Evolutionary conservation across 2,797 vertebrate species (phyloP).

Genomic region (Pygocentrus nattereri): DNA sequence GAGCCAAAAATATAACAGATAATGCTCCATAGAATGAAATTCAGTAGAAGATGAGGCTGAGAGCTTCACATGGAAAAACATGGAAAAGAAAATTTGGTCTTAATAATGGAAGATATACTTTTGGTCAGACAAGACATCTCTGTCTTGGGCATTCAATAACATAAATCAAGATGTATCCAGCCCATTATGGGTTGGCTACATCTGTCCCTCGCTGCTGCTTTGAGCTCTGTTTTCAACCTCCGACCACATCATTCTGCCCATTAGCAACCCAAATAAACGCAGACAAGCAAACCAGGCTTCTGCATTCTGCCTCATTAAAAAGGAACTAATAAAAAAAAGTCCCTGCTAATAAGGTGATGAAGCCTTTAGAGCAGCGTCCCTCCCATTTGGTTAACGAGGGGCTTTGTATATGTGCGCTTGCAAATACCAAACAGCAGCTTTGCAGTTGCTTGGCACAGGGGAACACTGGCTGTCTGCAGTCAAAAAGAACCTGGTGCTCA

Average conservation of each 20-base stretch:
- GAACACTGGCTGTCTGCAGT: background rate
- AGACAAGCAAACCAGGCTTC: slow-evolving; percentile 45
- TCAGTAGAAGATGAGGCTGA: background rate
- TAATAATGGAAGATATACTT: background rate
- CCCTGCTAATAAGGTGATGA: slow-evolving; percentile 56
- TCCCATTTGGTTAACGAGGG: slow-evolving; percentile 49
- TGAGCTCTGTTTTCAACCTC: slow-evolving; percentile 35
- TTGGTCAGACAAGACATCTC: background rate
- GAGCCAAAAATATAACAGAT: background rate
- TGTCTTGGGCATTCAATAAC: background rate
- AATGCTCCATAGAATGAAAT: background rate
- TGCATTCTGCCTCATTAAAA: slow-evolving; percentile 55
- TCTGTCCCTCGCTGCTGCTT: background rate
- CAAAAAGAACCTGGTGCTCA: background rate
- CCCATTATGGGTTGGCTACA: background rate
- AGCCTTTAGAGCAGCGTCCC: slow-evolving; percentile 42
- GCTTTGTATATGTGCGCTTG: slow-evolving; percentile 12
- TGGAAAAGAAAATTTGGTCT: background rate
- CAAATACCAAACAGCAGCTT: slow-evolving; percentile 37
- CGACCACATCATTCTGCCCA: slow-evolving; percentile 45
- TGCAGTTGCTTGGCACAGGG: slow-evolving; percentile 47
- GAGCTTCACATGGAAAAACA: background rate
- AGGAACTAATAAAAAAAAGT: slow-evolving; percentile 48
- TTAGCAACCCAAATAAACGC: slow-evolving; percentile 55
- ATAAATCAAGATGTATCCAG: slow-evolving; percentile 11